phyloP scores from a whole-genome alignment of 2,888 invertebrate species.

The Agriotes lineatus region DNA sequence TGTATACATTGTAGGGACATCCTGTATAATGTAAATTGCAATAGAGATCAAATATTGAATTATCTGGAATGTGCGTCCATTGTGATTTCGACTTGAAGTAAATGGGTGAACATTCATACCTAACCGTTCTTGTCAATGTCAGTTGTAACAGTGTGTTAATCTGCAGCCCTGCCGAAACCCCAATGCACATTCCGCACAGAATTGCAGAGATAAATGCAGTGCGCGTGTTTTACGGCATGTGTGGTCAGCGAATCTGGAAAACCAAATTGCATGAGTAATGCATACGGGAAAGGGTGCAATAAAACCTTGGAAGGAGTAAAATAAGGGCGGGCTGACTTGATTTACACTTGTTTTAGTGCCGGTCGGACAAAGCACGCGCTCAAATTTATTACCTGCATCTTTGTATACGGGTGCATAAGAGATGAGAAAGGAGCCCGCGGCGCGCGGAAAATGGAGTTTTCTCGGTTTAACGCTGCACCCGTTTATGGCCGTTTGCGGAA shows the following conservation, averaged over 20 bases:
- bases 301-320: constrained; percentile 23
- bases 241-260: constrained; percentile 21
- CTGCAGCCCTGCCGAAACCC: neutral
- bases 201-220: constrained; percentile 13
- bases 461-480: constrained; percentile 31
- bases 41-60: too few species aligned
- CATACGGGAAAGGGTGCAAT: constrained; percentile 13
- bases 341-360: constrained; percentile 21
- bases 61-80: too few species aligned
- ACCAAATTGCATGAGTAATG: constrained; percentile 20
- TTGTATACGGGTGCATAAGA: constrained; percentile 17
- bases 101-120: too few species aligned
- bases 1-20: too few species aligned
- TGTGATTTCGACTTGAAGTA: too few species aligned
- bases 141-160: neutral
- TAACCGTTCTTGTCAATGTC: neutral
- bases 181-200: neutral
- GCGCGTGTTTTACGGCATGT: constrained; percentile 3
- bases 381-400: constrained; percentile 23
- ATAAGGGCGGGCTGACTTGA: constrained; percentile 22
- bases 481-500: constrained; percentile 33
- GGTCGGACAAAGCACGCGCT: constrained; percentile 17
- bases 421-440: constrained; percentile 10
- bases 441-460: constrained; percentile 24
- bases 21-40: too few species aligned